phyloP scores from a whole-genome alignment of 1,140 invertebrate species.

The Schlechtendalia chinensis region DNA sequence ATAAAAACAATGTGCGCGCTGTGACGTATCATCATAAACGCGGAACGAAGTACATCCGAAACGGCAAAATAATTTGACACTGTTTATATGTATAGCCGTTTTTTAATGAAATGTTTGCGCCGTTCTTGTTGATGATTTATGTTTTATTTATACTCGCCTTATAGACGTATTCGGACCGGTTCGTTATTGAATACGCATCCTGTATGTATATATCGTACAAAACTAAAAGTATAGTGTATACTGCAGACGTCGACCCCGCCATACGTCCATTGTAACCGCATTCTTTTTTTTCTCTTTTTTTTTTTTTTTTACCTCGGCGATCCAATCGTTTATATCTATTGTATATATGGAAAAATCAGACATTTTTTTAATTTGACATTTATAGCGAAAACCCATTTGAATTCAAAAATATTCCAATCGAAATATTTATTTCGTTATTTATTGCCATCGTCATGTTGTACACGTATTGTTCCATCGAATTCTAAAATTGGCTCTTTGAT shows the following conservation, averaged over 20 bases:
- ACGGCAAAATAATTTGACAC: background rate
- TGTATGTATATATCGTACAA: background rate
- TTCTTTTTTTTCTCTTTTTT: too few species aligned
- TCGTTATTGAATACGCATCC: background rate
- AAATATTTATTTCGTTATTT: too few species aligned
- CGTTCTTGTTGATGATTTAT: background rate
- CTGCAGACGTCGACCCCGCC: too few species aligned
- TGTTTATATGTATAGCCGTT: too few species aligned
- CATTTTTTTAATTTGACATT: too few species aligned
- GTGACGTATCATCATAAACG: background rate
- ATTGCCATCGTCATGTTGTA: too few species aligned
- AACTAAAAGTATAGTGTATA: background rate
- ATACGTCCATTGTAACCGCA: background rate
- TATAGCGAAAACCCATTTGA: too few species aligned
- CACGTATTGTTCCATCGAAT: too few species aligned
- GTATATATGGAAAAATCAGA: too few species aligned
- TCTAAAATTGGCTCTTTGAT: too few species aligned
- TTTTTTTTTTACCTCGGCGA: background rate
- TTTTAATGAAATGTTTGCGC: background rate
- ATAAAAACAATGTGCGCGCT: background rate
- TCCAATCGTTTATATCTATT: too few species aligned
- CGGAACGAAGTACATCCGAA: background rate
- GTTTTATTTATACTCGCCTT: background rate
- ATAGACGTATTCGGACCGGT: background rate
- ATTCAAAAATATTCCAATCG: too few species aligned